Conservation (phyloP, 2,888 invertebrate genomes). For the Yponomeuta sedellus region DNA sequence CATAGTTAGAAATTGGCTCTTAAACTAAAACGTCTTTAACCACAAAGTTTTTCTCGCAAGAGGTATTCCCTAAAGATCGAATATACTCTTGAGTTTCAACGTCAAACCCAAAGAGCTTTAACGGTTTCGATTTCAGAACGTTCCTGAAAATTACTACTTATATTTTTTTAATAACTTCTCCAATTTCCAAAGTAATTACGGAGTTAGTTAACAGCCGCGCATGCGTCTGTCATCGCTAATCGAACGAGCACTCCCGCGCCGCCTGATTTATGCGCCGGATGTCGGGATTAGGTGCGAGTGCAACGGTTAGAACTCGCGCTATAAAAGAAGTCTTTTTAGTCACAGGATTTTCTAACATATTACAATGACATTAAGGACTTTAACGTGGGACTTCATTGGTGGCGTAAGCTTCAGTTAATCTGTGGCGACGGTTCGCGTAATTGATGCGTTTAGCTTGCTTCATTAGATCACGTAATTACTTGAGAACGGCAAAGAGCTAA, state of each 20-base stretch:
- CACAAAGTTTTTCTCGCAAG: neutral
- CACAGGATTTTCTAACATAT: too few species aligned
- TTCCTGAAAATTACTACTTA: neutral
- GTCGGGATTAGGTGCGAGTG: constrained; percentile 5
- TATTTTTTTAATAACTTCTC: neutral
- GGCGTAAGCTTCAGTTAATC: too few species aligned
- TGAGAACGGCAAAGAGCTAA: too few species aligned
- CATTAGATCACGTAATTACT: neutral
- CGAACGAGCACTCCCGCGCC: neutral
- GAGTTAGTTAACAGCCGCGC: neutral
- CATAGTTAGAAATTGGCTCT: too few species aligned
- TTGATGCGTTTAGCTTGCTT: constrained; percentile 1
- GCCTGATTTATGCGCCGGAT: constrained; percentile 7
- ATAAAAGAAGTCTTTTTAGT: neutral
- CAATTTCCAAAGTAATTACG: constrained; percentile 1
- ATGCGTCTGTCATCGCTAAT: constrained; percentile 8
- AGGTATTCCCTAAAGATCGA: neutral
- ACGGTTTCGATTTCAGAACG: neutral
- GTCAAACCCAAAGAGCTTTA: neutral
- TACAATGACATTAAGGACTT: too few species aligned
- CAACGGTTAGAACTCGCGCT: neutral
- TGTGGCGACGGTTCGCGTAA: neutral
- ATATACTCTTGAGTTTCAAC: too few species aligned
- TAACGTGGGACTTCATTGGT: too few species aligned
- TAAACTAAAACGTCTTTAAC: too few species aligned